Percentiles rank a stretch among this genome's conserved stretches.
Evolutionary conservation across 2,113 vertebrate species (phyloP).

Genomic region (Pandion haliaetus): DNA sequence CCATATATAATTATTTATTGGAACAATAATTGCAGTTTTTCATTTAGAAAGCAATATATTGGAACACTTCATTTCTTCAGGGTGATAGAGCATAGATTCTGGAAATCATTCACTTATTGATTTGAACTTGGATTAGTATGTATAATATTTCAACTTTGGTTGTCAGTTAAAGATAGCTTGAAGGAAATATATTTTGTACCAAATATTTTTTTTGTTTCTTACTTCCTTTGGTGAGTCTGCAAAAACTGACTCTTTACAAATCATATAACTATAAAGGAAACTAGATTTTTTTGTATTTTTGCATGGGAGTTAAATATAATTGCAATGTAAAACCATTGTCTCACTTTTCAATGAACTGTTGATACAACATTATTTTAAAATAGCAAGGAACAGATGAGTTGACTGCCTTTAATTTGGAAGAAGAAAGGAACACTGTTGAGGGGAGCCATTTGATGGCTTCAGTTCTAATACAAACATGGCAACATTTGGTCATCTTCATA

Average conservation of each 20-base stretch:
- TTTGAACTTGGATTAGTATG: neutral
- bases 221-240: neutral
- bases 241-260: neutral
- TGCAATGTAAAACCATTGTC: neutral
- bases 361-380: neutral
- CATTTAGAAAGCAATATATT: neutral
- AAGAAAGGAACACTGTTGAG: neutral
- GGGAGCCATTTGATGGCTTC: neutral
- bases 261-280: neutral
- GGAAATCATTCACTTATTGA: conserved; percentile 14
- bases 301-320: neutral
- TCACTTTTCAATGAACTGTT: neutral
- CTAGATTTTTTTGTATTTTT: neutral
- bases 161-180: neutral
- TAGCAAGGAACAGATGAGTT: neutral
- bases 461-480: neutral
- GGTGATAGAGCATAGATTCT: neutral
- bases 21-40: conserved; percentile 4
- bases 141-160: neutral
- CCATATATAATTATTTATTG: neutral
- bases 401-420: neutral
- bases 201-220: neutral
- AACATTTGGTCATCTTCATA: neutral
- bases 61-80: neutral
- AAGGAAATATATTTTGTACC: neutral